A percentile compares a stretch with the other conserved stretches of the same genome.
These are phyloP conservation scores for Chorisops tibialis DNA, from an alignment of 2,888 invertebrate genomes.

Conservation along the genomic window DNA sequence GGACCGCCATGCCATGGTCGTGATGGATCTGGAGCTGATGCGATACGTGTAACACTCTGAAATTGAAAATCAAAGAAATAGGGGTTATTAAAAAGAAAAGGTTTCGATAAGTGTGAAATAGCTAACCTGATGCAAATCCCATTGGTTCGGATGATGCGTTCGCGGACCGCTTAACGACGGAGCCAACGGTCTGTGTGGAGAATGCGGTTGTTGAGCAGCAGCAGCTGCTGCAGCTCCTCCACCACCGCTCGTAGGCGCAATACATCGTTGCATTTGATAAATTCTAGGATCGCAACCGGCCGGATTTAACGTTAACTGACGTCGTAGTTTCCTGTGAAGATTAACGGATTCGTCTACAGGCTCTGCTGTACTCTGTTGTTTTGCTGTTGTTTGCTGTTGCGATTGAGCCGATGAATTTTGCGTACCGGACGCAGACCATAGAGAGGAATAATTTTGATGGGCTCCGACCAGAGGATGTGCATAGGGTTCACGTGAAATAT, in stretches of 20 bases:
- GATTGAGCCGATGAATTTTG: conserved; percentile 15
- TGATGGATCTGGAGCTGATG: conserved; percentile 68
- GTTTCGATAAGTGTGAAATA: not conserved
- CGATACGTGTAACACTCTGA: conserved; percentile 67
- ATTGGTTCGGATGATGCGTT: conserved; percentile 36
- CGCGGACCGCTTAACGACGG: conserved; percentile 36
- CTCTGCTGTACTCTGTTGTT: conserved; percentile 34
- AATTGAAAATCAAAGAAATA: conserved; percentile 17
- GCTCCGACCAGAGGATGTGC: conserved; percentile 26
- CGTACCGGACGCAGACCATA: conserved; percentile 17
- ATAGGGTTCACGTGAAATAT: conserved; percentile 45
- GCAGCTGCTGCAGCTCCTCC: conserved; percentile 35
- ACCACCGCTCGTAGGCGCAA: conserved; percentile 31
- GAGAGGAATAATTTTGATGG: conserved; percentile 23
- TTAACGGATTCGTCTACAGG: conserved; percentile 54
- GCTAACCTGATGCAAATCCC: conserved; percentile 38
- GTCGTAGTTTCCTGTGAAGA: conserved; percentile 72
- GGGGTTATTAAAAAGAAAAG: not conserved
- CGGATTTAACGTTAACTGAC: conserved; percentile 81
- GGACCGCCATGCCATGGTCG: conserved; percentile 55
- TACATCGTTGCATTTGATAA: conserved; percentile 48
- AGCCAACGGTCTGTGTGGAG: conserved; percentile 38
- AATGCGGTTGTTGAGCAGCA: conserved; percentile 38
- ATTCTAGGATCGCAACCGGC: conserved; percentile 68
- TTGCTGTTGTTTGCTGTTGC: conserved; percentile 47